These are phyloP conservation scores for Chironomus riparius DNA, from an alignment of 2,888 invertebrate genomes.

Conservation along the genomic window DNA sequence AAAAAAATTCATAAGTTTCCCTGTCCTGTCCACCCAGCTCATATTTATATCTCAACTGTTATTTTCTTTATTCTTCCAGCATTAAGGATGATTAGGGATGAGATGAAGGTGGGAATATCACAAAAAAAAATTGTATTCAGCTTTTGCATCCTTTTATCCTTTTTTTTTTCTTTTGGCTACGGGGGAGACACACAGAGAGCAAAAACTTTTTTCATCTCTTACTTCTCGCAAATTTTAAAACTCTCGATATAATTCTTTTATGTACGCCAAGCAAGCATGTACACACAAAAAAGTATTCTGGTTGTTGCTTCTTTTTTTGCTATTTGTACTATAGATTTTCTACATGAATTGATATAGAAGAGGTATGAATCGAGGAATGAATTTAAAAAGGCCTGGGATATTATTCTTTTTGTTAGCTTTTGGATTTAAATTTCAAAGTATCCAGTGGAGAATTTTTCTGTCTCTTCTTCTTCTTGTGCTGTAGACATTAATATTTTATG, in stretches of 20 bases:
- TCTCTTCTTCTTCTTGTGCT: no score
- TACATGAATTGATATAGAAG: not conserved
- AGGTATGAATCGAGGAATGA: not conserved
- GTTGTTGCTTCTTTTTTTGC: not conserved
- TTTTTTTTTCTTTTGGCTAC: not conserved
- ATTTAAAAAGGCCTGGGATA: not conserved
- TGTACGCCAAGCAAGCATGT: not conserved
- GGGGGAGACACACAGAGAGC: not conserved
- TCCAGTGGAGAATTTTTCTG: no score
- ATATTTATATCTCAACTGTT: no score
- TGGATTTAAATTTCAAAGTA: not conserved
- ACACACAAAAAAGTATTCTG: not conserved
- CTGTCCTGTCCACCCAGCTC: no score
- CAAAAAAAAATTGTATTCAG: no score
- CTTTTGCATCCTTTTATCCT: conserved; percentile 3
- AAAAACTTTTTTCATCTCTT: not conserved
- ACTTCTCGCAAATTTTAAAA: no score
- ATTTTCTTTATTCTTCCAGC: no score
- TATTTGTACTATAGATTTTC: not conserved
- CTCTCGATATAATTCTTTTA: not conserved
- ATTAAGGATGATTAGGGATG: no score
- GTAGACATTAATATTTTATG: no score
- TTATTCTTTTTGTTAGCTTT: not conserved
- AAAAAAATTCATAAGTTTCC: not conserved
- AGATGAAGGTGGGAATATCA: no score